Base-by-base conservation (phyloP, 2,888 invertebrate genomes). In the Polyploca ridens region DNA sequence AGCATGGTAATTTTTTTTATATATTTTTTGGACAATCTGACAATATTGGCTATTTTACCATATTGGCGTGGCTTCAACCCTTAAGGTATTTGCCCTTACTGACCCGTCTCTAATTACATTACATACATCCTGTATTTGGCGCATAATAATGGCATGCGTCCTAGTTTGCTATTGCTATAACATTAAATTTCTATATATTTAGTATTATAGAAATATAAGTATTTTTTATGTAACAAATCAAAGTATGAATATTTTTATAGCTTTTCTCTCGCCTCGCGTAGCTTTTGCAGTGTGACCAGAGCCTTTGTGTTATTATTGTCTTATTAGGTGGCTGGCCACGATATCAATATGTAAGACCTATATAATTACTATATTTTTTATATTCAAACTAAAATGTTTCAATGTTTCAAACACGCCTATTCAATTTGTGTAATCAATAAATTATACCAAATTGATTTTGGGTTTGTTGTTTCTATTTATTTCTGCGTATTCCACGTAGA, bases 361-460 rank as follows among this genome's bases (percentile, higher is more conserved):
- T 84, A 83, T 79, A 76, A 78, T 78, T 75, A 88, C 88, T 87
- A 86, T 88, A 87, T 92, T 89, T 92, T 92, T 90, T 90, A 87
- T 89, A 84, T 84, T 84, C 86, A 85, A 76, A 76, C 83, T 85
- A 78, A 79, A 77, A 84, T 49, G 85, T 84, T 85, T 76, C 85
- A 86, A 84, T 90, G 86, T 91, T 90, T 87, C 84, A 81, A 61
- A 89, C 81, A 89, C 84, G 85, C 82, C 83, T 87, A 81, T 85
- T 89, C 93, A 92, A 93, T 93, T 93, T 93, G 93, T 92, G 78
- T 90, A 88, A 90, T 93, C 91, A 93, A 93, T 93, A 93, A 93
- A 93, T 85, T 84, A 90, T 91, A 87, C 85, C 93, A 93, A 91
- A 93, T 93, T 93, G 93, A 78, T 73, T 73, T 74, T 71, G 75